A percentile compares a stretch with the other conserved stretches of the same genome.
Conservation (phyloP, 2,113 vertebrate species). For the Sturnira hondurensis region DNA sequence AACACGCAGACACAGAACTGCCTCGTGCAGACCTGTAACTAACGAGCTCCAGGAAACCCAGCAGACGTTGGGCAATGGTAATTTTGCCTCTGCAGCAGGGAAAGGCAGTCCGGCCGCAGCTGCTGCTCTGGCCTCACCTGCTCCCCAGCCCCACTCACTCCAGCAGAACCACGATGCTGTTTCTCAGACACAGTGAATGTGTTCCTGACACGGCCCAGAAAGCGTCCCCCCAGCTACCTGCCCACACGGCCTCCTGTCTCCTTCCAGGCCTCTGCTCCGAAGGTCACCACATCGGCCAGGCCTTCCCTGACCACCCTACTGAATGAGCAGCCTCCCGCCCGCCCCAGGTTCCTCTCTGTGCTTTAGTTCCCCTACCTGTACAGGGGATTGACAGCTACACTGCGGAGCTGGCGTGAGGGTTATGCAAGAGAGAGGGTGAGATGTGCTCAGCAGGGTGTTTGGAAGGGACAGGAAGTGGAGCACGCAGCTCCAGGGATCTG, state of each 20-base stretch:
- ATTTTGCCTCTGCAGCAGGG: too few species aligned
- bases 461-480: neutral
- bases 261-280: neutral
- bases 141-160: neutral
- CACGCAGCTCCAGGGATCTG: neutral
- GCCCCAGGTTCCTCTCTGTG: neutral
- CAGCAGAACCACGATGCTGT: too few species aligned
- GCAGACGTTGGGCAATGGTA: neutral
- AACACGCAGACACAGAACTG: neutral
- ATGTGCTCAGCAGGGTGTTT: neutral
- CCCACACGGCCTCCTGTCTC: fast-evolving
- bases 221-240: neutral
- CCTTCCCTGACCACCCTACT: neutral
- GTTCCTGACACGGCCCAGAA: neutral
- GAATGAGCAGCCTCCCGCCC: neutral
- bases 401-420: neutral
- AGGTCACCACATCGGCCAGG: neutral
- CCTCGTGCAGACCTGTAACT: neutral
- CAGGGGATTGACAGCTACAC: neutral
- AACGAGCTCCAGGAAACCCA: neutral
- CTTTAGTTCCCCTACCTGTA: neutral
- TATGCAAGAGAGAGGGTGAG: fast-evolving
- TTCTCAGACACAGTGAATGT: neutral
- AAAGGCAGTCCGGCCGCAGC: neutral
- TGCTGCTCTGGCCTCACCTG: too few species aligned